Percentiles rank a stretch among this genome's conserved stretches.
Conservation (phyloP, 2,888 invertebrate species). For the Tryphoninae sp. region DNA sequence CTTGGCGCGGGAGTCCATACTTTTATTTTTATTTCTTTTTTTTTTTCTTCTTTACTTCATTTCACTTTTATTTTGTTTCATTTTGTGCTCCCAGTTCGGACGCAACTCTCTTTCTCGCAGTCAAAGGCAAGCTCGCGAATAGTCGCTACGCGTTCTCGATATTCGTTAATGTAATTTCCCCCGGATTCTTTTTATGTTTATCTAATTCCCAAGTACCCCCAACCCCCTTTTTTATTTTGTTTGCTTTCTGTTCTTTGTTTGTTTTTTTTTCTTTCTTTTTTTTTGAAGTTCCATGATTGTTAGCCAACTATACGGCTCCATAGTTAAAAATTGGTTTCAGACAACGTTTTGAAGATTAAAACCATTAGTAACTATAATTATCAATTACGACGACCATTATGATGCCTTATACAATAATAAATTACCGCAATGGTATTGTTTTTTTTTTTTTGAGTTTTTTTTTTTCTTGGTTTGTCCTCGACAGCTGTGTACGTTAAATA, state of each 20-base stretch:
- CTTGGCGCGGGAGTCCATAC: conserved; percentile 72
- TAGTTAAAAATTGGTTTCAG: conserved; percentile 77
- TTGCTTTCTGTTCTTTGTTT: conserved; percentile 26
- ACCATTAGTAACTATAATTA: conserved; percentile 79
- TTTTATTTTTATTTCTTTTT: conserved; percentile 67
- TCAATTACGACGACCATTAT: conserved; percentile 77
- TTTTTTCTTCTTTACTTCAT: conserved; percentile 63
- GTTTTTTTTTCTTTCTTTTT: conserved; percentile 50
- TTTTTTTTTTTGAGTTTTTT: conserved; percentile 65
- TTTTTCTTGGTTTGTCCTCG: conserved; percentile 68
- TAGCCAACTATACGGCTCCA: conserved; percentile 59
- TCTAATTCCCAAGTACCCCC: background rate
- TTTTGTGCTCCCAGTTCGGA: conserved; percentile 62
- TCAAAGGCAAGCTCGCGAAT: conserved; percentile 63
- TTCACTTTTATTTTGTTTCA: conserved; percentile 67
- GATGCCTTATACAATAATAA: conserved; percentile 77
- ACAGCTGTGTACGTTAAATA: conserved; percentile 74
- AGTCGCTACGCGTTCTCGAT: conserved; percentile 57
- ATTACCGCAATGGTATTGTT: conserved; percentile 73
- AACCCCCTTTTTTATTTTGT: conserved; percentile 2
- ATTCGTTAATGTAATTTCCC: conserved; percentile 50
- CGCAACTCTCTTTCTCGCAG: conserved; percentile 63
- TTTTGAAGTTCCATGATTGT: conserved; percentile 63
- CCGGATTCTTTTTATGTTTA: background rate
- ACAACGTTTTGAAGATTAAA: conserved; percentile 79